phyloP scores from a whole-genome alignment of 2,888 invertebrate genomes.

The Stenurella melanura region DNA sequence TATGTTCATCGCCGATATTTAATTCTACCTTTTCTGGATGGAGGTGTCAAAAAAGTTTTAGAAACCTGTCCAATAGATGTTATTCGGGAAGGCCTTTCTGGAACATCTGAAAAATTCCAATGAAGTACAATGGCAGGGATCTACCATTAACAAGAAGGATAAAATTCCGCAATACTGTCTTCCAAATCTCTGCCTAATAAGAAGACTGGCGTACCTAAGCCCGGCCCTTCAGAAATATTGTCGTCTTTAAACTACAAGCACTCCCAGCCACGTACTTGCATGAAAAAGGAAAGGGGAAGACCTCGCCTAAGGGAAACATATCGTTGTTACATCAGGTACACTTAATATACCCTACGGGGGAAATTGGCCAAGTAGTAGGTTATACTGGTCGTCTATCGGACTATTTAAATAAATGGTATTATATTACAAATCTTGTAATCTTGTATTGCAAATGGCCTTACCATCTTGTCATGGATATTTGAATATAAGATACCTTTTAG shows the following conservation, averaged over 20 bases:
- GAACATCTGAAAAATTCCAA: conserved; percentile 2
- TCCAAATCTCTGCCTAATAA: not conserved
- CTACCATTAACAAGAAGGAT: conserved; percentile 6
- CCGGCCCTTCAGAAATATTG: not conserved
- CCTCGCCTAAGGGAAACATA: not conserved
- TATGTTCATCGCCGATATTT: conserved; percentile 17
- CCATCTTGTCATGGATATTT: conserved; percentile 11
- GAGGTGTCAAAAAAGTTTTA: conserved; percentile 39
- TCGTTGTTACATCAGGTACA: not conserved
- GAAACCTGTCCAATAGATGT: conserved; percentile 41
- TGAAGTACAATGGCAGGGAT: not conserved
- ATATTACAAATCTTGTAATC: too few relatives aligned
- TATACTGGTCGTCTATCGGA: conserved; percentile 4
- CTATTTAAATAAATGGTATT: conserved; percentile 1
- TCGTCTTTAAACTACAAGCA: conserved; percentile 18
- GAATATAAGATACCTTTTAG: conserved; percentile 12
- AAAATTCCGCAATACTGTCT: not conserved
- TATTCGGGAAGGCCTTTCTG: conserved; percentile 42
- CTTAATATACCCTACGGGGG: not conserved
- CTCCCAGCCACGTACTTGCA: not conserved
- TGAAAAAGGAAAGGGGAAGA: conserved; percentile 16
- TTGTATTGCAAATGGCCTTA: conserved; percentile 4
- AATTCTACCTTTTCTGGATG: conserved; percentile 41
- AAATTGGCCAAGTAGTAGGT: not conserved
- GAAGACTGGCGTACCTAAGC: not conserved